A percentile compares a stretch with the other conserved stretches of the same genome.
Conservation (phyloP, 2,888 invertebrate genomes). For the Tenthredo notha region DNA sequence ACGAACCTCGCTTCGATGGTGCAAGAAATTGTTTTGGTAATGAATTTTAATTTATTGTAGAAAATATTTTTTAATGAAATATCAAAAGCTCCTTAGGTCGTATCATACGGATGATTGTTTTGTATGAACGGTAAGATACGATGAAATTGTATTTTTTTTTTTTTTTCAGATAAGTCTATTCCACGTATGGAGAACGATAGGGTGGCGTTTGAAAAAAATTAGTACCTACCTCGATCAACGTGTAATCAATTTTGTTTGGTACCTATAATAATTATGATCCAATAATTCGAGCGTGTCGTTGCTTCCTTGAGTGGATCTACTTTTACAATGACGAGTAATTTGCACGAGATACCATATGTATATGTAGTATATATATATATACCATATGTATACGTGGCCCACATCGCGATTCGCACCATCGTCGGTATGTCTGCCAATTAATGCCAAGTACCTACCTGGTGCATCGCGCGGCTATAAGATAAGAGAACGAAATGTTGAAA, state of each 20-base stretch:
- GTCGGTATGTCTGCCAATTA: conserved; percentile 38
- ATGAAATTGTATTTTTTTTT: background rate
- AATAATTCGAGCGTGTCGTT: conserved; percentile 26
- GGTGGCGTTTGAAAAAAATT: background rate
- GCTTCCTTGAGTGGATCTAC: conserved; percentile 48
- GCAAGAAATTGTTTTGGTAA: background rate
- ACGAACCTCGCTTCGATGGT: background rate
- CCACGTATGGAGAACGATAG: background rate
- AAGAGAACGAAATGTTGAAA: background rate
- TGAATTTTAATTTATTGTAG: background rate
- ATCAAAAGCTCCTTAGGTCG: background rate
- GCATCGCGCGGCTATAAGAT: conserved; percentile 34
- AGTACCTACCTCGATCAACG: background rate
- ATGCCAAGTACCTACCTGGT: conserved; percentile 11
- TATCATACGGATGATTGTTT: background rate
- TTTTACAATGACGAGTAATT: conserved; percentile 51
- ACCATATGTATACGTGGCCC: conserved; percentile 35
- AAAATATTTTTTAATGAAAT: background rate
- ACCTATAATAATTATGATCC: conserved; percentile 26
- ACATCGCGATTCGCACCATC: conserved; percentile 37
- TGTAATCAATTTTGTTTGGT: background rate
- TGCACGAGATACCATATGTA: conserved; percentile 17
- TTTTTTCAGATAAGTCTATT: background rate
- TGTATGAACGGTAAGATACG: background rate
- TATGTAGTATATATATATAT: no score